Percentiles rank a stretch among this genome's conserved stretches.
Conservation (phyloP, 1,140 invertebrate genomes). For the Eriocheir sinensis region DNA sequence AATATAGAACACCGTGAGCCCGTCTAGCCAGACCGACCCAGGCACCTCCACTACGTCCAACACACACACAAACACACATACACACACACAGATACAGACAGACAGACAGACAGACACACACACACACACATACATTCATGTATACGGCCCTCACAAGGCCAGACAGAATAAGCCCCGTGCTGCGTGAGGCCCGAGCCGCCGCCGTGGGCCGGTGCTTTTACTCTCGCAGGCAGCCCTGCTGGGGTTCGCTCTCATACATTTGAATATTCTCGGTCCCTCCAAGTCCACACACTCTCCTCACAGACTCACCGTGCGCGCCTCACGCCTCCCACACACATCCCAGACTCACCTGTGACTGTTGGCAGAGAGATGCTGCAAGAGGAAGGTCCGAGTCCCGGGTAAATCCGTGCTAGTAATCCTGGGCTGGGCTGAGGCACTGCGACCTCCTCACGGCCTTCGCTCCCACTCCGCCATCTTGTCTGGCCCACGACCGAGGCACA, state of each 20-base stretch:
- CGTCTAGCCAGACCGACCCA: background rate
- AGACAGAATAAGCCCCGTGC: background rate
- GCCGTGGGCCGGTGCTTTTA: background rate
- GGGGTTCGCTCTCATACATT: constrained; percentile 30
- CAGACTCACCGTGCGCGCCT: background rate
- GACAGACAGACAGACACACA: background rate
- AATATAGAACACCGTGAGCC: constrained; percentile 15
- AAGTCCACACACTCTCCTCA: background rate
- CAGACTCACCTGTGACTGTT: constrained; percentile 58
- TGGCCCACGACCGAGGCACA: constrained; percentile 71
- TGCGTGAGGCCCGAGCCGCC: constrained; percentile 8
- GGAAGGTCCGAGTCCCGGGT: background rate
- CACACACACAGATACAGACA: background rate
- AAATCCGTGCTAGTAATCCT: constrained; percentile 69
- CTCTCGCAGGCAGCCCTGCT: constrained; percentile 40
- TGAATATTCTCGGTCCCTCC: constrained; percentile 39
- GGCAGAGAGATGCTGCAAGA: constrained; percentile 45
- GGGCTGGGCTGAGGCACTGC: constrained; percentile 63
- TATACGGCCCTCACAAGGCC: background rate
- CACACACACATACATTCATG: constrained; percentile 55
- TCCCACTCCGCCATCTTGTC: constrained; percentile 75
- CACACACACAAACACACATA: constrained; percentile 28
- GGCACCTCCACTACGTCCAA: background rate
- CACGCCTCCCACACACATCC: background rate
- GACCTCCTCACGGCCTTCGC: constrained; percentile 74